Base-by-base conservation (phyloP, 2,797 vertebrate species). In the Craterocephalus amniculus region DNA sequence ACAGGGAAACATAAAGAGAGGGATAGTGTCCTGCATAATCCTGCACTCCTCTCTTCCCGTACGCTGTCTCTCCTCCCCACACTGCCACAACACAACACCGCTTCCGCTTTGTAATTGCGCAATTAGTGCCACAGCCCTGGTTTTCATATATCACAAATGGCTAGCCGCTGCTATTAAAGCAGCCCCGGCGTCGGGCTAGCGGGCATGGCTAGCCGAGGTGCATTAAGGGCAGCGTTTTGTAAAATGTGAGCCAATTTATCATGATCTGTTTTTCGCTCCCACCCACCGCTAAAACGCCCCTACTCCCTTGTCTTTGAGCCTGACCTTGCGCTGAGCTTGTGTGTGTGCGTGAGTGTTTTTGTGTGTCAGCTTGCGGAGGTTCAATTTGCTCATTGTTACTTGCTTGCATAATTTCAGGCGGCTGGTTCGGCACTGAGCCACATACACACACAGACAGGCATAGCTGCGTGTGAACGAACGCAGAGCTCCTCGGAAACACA, bases 31-130 rank as follows among this genome's bases (percentile, higher is more conserved):
- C 76, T 67, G 78, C 76, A 68, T 79, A 36, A 70, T 77, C 78
- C 71, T 63, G 90, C 91, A 74, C 94, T 93, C 61, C 31, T 72
- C 62, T 68, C 57, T 65, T 63, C 27, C 31, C 32, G 27, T 51
- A 38, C 87, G 89, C 92, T 90, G 89, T 92, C 93, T 82, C 91
- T 93, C 95, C 91, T 93, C 95, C 91, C 92, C 93, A 71, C 84
- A 89, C 95, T 92, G 93, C 94, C 95, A 96, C 94, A 93, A 94
- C 95, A 93, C 77, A 85, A 89, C 88, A 93, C 94, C 83, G 95
- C 95, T 96, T 98, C 96, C 95, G 95, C 95, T 96, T 97, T 96
- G 96, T 98, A 98, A 99, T 97, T 97, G 96, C 95, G 91, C 96
- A 99, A 97, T 99, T 99, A 98, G 96, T 97, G 95, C 93, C 95